A percentile compares a stretch with the other conserved stretches of the same genome.
Evolutionary conservation across 2,113 vertebrate species (phyloP).

Genomic region (Rostratula benghalensis): DNA sequence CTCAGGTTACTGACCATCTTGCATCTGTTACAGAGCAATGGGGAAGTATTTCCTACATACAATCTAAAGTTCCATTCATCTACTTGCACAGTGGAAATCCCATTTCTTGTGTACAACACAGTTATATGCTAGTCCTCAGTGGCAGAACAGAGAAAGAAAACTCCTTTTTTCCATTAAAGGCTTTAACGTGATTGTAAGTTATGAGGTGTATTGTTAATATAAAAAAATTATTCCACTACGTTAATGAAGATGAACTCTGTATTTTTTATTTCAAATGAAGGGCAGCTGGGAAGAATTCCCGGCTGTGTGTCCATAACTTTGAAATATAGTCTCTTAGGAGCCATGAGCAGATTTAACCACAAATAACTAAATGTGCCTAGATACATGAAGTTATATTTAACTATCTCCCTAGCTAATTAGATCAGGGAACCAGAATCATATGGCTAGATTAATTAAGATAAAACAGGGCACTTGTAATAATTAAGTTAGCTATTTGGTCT

Average conservation of each 20-base stretch:
- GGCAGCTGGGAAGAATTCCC: not conserved
- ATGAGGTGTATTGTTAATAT: not conserved
- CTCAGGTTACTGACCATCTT: not conserved
- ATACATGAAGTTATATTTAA: constrained; percentile 39
- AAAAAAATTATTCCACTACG: not conserved
- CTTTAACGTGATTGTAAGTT: not conserved
- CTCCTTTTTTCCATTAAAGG: not conserved
- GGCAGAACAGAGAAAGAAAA: not conserved
- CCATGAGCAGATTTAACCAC: not conserved
- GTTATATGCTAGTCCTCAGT: not conserved
- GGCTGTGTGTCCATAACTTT: not conserved
- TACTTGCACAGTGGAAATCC: not conserved
- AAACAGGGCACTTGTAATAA: not conserved
- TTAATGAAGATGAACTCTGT: not conserved
- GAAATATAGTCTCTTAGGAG: constrained; percentile 2
- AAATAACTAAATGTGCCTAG: not conserved
- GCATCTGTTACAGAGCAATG: not conserved
- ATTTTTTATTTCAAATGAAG: constrained; percentile 27
- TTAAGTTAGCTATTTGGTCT: not conserved
- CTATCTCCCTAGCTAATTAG: constrained; percentile 15
- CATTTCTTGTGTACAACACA: not conserved
- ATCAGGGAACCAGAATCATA: not conserved
- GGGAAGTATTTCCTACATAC: not conserved
- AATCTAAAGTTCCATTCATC: not conserved
- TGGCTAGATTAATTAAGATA: not conserved